phyloP scores from a whole-genome alignment of 2,797 vertebrate genomes.

The Onychomys torridus region DNA sequence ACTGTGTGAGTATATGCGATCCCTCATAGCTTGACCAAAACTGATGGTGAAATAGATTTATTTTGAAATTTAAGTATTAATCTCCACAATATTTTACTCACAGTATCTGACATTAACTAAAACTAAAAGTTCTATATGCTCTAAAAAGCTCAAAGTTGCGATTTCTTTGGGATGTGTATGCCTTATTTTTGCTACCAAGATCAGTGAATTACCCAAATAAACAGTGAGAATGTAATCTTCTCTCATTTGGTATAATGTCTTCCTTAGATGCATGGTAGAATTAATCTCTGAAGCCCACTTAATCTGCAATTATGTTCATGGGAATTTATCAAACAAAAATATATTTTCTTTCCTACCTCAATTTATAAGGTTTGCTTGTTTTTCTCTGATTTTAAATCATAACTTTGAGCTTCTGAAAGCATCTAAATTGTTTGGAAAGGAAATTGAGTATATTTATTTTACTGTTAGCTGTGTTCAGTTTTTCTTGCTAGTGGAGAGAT shows the following conservation, averaged over 20 bases:
- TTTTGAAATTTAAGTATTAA: neutral
- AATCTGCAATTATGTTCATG: neutral
- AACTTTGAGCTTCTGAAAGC: neutral
- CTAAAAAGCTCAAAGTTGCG: neutral
- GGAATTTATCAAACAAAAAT: neutral
- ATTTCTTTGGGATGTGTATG: neutral
- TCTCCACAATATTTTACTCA: neutral
- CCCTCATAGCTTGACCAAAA: neutral
- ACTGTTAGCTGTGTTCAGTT: neutral
- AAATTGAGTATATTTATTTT: neutral
- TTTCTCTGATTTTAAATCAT: neutral
- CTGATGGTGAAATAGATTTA: neutral
- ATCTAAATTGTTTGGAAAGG: neutral
- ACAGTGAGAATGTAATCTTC: neutral
- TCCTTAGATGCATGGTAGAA: neutral
- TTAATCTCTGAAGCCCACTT: neutral
- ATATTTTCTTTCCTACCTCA: neutral
- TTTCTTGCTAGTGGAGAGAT: neutral
- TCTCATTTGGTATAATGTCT: neutral
- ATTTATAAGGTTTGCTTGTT: neutral
- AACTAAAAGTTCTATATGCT: neutral
- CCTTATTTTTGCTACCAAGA: neutral
- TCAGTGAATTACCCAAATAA: neutral
- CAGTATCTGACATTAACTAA: accelerated
- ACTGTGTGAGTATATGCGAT: neutral